Percentiles rank a stretch among this genome's conserved stretches.
phyloP scores from a whole-genome alignment of 2,113 vertebrate species.

The Heliornis fulica region DNA sequence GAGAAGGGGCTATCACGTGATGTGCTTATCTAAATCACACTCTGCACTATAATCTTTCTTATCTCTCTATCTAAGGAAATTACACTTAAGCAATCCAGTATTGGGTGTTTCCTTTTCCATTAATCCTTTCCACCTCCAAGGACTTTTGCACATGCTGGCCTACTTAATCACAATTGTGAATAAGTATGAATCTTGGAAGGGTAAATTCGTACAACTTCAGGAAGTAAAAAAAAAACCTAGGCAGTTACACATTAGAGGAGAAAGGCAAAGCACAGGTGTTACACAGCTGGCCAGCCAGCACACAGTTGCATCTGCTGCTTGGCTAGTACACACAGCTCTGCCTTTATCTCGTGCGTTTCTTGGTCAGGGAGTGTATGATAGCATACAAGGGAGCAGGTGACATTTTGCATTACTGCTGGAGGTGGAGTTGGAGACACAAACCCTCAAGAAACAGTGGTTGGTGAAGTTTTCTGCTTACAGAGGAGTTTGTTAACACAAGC shows the following conservation, averaged over 20 bases:
- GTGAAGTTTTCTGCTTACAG: background rate
- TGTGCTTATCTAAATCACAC: background rate
- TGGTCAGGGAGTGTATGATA: background rate
- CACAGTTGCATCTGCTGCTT: background rate
- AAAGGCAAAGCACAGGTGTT: background rate
- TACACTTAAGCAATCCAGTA: background rate
- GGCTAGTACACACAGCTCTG: background rate
- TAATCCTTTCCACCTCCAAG: background rate
- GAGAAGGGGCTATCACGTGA: background rate
- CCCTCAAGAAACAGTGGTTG: background rate
- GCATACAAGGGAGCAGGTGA: rapidly evolving
- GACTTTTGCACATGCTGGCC: background rate
- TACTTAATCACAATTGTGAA: background rate
- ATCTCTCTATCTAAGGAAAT: conserved; percentile 16
- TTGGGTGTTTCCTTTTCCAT: background rate
- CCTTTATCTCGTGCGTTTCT: background rate
- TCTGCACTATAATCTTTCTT: background rate
- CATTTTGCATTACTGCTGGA: background rate
- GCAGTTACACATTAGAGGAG: background rate
- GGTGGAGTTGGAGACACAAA: background rate
- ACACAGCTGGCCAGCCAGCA: background rate
- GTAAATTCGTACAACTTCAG: background rate
- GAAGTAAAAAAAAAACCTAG: background rate
- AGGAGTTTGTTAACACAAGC: background rate
- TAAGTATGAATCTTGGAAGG: background rate